These are phyloP conservation scores for Intellagama lesueurii DNA, from an alignment of 2,797 vertebrate genomes.

Conservation along the genomic window DNA sequence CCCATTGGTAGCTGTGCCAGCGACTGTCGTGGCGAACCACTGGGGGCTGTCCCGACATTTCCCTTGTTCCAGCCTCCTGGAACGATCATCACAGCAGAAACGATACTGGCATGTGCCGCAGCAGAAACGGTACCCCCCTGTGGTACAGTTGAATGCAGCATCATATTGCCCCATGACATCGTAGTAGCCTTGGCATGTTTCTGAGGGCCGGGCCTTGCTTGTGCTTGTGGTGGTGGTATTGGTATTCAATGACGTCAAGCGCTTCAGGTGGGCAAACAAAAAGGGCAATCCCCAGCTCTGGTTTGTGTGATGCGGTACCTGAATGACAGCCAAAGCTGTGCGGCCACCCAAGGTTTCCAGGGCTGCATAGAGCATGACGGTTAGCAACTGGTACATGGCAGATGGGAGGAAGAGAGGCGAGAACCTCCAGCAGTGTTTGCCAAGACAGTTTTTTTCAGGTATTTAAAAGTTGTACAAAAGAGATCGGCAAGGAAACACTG, in stretches of 20 bases:
- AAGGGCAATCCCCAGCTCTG: slow-evolving; percentile 65
- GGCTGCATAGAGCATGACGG: slow-evolving; percentile 52
- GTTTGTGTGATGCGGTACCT: slow-evolving; percentile 48
- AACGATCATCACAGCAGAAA: slow-evolving; percentile 91
- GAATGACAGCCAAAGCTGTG: slow-evolving; percentile 46
- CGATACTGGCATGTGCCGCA: slow-evolving; percentile 94
- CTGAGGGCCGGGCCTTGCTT: slow-evolving; percentile 65
- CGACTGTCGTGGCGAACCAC: slow-evolving; percentile 88
- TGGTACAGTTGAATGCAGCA: slow-evolving; percentile 92
- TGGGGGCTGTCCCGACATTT: slow-evolving; percentile 89
- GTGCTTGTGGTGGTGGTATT: slow-evolving; percentile 73
- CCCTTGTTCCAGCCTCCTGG: slow-evolving; percentile 87
- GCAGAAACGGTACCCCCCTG: slow-evolving; percentile 89
- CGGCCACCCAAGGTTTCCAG: slow-evolving; percentile 39
- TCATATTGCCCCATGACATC: slow-evolving; percentile 95
- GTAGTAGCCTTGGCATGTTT: slow-evolving; percentile 90
- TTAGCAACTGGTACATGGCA: slow-evolving; percentile 60
- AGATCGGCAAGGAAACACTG: background rate
- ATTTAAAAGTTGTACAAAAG: slow-evolving; percentile 38
- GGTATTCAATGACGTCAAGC: slow-evolving; percentile 85
- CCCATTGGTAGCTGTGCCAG: slow-evolving; percentile 71
- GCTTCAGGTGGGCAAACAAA: slow-evolving; percentile 74
- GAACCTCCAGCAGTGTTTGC: background rate
- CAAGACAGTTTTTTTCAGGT: background rate
- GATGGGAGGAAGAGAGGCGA: background rate